Conservation (phyloP, 1,140 invertebrate genomes). For the Choristoneura fumiferana region DNA sequence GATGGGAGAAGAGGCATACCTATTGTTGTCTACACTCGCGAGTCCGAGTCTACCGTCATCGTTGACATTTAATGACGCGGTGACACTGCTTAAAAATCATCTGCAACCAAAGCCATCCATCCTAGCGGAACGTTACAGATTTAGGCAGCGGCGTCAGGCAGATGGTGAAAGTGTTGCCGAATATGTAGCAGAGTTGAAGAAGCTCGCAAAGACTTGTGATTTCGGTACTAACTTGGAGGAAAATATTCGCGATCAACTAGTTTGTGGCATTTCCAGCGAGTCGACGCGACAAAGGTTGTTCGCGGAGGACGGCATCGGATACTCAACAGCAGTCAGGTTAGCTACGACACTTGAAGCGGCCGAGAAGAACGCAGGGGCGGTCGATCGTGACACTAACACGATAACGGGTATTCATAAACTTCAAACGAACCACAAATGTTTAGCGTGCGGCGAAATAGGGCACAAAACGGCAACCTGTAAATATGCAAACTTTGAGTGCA, state of each 20-base stretch:
- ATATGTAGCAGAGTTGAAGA: slow-evolving; percentile 9
- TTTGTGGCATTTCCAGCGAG: slow-evolving; percentile 15
- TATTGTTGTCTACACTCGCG: slow-evolving; percentile 8
- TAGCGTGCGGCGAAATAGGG: neutral
- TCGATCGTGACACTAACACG: neutral
- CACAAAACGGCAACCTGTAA: slow-evolving; percentile 9
- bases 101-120: slow-evolving; percentile 15
- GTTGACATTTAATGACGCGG: neutral
- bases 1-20: slow-evolving; percentile 17
- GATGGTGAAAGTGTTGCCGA: neutral
- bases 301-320: neutral
- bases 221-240: slow-evolving; percentile 3
- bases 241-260: slow-evolving; percentile 15
- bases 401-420: neutral
- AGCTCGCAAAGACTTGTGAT: slow-evolving; percentile 6
- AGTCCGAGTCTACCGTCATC: slow-evolving; percentile 1
- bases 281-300: neutral
- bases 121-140: slow-evolving; percentile 15
- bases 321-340: neutral
- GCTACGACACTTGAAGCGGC: neutral
- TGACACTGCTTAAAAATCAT: slow-evolving; percentile 5
- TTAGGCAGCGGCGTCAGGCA: slow-evolving; percentile 12
- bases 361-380: slow-evolving; percentile 2
- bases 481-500: slow-evolving; percentile 5
- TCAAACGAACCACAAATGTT: neutral